Conservation (phyloP, 2,797 vertebrate species). For the Sebastes minor region DNA sequence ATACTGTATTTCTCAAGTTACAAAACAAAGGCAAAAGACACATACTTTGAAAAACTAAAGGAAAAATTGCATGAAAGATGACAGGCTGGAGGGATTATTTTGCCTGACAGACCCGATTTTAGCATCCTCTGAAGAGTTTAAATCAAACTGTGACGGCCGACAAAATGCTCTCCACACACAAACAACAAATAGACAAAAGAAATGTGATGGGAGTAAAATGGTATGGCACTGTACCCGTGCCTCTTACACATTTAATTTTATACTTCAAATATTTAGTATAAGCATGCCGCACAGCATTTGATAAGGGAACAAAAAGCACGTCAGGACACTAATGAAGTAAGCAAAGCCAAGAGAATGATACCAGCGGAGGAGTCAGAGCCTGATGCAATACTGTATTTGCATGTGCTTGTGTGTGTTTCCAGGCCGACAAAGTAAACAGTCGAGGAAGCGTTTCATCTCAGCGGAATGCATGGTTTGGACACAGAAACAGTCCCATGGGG, state of each 20-base stretch:
- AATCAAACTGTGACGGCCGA: background rate
- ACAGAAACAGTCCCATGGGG: background rate
- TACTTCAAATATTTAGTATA: background rate
- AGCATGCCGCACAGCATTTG: background rate
- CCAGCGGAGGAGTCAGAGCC: background rate
- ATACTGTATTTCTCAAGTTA: background rate
- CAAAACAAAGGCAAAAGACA: background rate
- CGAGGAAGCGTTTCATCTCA: background rate
- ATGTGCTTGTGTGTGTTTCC: background rate
- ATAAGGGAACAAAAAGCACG: background rate
- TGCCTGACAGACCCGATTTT: background rate
- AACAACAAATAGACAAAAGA: background rate
- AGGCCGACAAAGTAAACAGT: background rate
- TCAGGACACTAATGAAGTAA: slow-evolving; percentile 7
- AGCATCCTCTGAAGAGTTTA: background rate
- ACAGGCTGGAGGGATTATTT: slow-evolving; percentile 1
- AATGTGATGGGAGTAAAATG: background rate
- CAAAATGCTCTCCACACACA: background rate
- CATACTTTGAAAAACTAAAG: background rate
- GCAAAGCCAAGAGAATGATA: background rate
- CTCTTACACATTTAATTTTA: slow-evolving; percentile 4
- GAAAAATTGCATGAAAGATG: background rate
- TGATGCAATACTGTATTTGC: background rate
- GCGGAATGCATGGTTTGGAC: background rate
- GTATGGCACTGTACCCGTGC: background rate